Conservation (phyloP, 2,797 vertebrate genomes). For the Gadopsis marmoratus region DNA sequence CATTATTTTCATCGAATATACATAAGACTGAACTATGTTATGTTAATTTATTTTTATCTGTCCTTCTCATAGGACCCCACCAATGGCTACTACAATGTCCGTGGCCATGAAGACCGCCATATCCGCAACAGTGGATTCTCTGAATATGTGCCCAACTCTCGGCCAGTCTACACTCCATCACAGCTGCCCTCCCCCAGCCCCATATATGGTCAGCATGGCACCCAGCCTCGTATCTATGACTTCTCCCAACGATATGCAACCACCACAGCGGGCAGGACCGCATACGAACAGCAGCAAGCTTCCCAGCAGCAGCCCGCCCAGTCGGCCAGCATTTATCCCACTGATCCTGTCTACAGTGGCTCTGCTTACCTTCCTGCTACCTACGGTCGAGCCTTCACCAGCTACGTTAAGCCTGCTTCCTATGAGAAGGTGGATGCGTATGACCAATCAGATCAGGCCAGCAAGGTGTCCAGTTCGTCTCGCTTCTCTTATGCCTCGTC, state of each 20-base stretch:
- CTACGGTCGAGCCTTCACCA: constrained; percentile 91
- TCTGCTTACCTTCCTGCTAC: constrained; percentile 88
- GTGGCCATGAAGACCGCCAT: constrained; percentile 88
- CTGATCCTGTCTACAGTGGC: constrained; percentile 84
- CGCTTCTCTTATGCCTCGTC: constrained; percentile 91
- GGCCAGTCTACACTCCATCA: constrained; percentile 86
- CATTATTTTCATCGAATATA: constrained; percentile 7
- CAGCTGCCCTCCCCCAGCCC: constrained; percentile 88
- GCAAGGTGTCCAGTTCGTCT: constrained; percentile 87
- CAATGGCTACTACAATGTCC: constrained; percentile 95
- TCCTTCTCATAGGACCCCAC: constrained; percentile 88
- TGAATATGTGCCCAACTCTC: constrained; percentile 86
- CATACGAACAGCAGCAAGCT: constrained; percentile 85
- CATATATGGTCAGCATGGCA: constrained; percentile 85
- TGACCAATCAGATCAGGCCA: constrained; percentile 89
- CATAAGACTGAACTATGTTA: background rate
- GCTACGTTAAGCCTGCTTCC: constrained; percentile 89
- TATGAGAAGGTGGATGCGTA: constrained; percentile 89
- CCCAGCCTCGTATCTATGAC: constrained; percentile 87
- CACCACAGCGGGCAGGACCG: constrained; percentile 82
- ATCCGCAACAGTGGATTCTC: constrained; percentile 87
- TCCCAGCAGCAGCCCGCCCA: constrained; percentile 79
- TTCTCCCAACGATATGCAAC: constrained; percentile 88
- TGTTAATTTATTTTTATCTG: background rate
- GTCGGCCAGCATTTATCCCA: constrained; percentile 79